These are phyloP conservation scores for Microcebus tavaratra DNA, from an alignment of 2,113 vertebrate genomes.

Conservation along the genomic window DNA sequence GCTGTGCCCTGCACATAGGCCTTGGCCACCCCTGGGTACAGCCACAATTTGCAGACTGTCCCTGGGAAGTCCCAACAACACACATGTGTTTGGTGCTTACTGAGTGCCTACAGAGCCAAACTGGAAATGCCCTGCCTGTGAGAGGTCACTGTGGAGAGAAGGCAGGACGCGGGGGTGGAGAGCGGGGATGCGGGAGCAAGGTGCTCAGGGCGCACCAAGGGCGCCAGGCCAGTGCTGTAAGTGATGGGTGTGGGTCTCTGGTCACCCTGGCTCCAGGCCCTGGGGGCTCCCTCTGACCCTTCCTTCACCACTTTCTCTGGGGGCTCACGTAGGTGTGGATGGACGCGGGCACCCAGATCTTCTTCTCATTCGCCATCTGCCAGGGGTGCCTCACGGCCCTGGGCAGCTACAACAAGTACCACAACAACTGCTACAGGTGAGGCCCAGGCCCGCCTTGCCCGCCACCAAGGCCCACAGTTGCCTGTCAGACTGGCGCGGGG, in stretches of 20 bases:
- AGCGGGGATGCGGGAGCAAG: accelerated
- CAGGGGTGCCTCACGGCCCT: constrained; percentile 93
- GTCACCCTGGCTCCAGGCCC: neutral
- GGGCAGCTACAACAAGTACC: constrained; percentile 96
- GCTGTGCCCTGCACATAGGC: neutral
- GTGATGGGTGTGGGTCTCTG: neutral
- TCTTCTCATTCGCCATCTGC: constrained; percentile 93
- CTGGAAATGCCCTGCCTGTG: neutral
- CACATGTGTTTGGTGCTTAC: accelerated
- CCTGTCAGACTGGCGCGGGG: neutral
- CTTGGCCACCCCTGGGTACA: neutral
- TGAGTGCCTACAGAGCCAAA: neutral
- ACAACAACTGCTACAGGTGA: constrained; percentile 95
- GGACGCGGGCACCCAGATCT: constrained; percentile 93
- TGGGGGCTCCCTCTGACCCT: accelerated
- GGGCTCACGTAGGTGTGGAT: constrained; percentile 89
- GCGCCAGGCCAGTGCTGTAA: neutral
- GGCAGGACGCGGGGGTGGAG: accelerated
- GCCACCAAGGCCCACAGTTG: neutral
- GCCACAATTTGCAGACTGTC: no score
- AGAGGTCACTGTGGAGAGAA: neutral
- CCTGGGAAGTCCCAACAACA: no score
- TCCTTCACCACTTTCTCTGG: neutral
- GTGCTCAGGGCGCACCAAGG: accelerated
- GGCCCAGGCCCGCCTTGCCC: neutral